Percentiles rank a stretch among this genome's conserved stretches.
These are phyloP conservation scores for Enteromius mattozi DNA, from an alignment of 2,797 vertebrate species.

Conservation along the genomic window DNA sequence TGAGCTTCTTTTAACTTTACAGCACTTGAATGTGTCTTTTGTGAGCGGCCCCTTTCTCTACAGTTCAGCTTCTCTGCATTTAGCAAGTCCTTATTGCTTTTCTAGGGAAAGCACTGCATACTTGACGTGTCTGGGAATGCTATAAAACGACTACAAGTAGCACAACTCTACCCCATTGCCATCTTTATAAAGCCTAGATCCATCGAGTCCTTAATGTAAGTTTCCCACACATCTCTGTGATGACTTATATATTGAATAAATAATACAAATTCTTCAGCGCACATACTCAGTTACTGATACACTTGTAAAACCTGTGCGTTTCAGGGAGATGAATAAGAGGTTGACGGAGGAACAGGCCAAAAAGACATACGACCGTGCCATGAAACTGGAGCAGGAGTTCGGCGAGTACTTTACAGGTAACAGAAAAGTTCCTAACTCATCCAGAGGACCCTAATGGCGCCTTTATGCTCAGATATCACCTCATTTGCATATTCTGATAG, in stretches of 20 bases:
- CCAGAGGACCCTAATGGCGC: neutral
- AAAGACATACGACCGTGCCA: slow-evolving; percentile 92
- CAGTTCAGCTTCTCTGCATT: neutral
- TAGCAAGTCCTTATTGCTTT: slow-evolving; percentile 9
- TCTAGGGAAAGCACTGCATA: slow-evolving; percentile 97
- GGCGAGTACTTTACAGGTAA: slow-evolving; percentile 98
- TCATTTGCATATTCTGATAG: slow-evolving; percentile 49
- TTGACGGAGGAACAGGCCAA: slow-evolving; percentile 96
- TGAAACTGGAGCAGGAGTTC: slow-evolving; percentile 98
- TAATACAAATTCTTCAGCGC: neutral
- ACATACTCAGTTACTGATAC: neutral
- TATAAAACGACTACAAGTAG: slow-evolving; percentile 97
- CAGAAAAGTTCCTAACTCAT: neutral
- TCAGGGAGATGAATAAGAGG: slow-evolving; percentile 97
- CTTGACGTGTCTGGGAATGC: slow-evolving; percentile 98
- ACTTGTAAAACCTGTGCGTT: neutral
- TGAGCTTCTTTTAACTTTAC: neutral
- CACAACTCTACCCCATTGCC: slow-evolving; percentile 97
- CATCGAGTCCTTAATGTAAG: slow-evolving; percentile 94
- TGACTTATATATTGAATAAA: neutral
- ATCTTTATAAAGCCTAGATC: slow-evolving; percentile 98
- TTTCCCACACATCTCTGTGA: slow-evolving; percentile 56
- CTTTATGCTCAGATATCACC: slow-evolving; percentile 4
- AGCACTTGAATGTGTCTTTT: neutral
- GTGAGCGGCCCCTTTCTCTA: neutral